phyloP scores from a whole-genome alignment of 2,888 invertebrate genomes.

The Boloria euphrosyne region DNA sequence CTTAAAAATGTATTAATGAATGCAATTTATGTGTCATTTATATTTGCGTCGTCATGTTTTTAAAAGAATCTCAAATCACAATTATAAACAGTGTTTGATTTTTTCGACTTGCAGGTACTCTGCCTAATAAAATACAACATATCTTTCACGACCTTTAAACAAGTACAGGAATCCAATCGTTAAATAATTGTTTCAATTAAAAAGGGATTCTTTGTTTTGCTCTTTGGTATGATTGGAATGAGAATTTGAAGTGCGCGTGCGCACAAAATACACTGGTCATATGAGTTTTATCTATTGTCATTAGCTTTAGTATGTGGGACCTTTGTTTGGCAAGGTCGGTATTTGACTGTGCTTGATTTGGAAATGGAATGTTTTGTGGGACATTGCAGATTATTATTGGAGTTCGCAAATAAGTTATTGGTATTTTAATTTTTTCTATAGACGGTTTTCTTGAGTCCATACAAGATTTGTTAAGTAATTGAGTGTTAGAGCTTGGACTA shows the following conservation, averaged over 20 bases:
- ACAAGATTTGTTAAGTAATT: too few relatives aligned
- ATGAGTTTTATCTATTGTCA: constrained; percentile 14
- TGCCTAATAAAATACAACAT: constrained; percentile 7
- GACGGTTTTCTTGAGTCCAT: too few relatives aligned
- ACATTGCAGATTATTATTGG: not conserved
- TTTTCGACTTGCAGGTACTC: not conserved
- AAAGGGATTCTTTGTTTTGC: constrained; percentile 57
- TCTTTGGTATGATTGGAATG: constrained; percentile 49
- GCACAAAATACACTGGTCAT: constrained; percentile 12
- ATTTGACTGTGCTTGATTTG: constrained; percentile 1
- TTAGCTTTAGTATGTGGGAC: not conserved
- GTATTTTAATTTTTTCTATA: too few relatives aligned
- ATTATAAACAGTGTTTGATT: too few relatives aligned
- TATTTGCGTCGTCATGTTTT: too few relatives aligned
- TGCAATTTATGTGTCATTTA: too few relatives aligned
- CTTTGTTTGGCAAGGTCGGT: constrained; percentile 18
- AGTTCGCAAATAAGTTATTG: too few relatives aligned
- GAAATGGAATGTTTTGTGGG: not conserved
- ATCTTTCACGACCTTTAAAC: constrained; percentile 9
- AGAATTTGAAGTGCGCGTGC: constrained; percentile 34
- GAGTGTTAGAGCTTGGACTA: too few relatives aligned
- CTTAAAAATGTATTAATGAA: too few relatives aligned
- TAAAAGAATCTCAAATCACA: too few relatives aligned
- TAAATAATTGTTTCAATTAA: constrained; percentile 45
- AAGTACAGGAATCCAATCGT: constrained; percentile 14